Conservation (phyloP, 53 echinoderm and acorn worm species). For the Arbacia lixula region DNA sequence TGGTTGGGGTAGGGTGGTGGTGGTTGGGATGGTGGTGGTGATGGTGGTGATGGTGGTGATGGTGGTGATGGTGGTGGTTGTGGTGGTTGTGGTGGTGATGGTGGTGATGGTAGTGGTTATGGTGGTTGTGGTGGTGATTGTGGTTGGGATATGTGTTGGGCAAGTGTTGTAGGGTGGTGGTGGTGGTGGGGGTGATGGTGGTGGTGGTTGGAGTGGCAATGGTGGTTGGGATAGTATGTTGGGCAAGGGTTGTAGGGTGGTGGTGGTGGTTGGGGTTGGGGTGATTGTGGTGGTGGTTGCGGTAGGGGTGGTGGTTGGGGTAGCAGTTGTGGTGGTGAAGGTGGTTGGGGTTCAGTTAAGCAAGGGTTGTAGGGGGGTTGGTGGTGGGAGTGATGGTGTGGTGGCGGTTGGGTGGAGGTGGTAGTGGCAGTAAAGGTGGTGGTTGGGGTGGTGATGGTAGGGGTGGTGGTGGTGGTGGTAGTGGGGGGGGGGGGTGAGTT, state of each 20-base stretch:
- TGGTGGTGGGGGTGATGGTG: background rate
- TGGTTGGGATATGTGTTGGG: background rate
- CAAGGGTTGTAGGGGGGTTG: background rate
- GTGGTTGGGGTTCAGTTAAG: background rate
- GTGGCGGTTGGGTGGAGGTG: background rate
- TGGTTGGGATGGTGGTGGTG: background rate
- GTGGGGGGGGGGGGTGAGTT: background rate
- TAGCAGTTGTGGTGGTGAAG: background rate
- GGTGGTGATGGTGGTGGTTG: slow-evolving; percentile 4
- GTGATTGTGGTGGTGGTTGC: background rate
- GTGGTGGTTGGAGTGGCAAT: background rate
- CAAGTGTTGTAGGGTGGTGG: background rate
- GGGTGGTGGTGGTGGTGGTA: background rate
- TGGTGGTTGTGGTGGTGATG: background rate
- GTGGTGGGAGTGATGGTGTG: slow-evolving; percentile 6
- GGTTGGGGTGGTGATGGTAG: background rate
- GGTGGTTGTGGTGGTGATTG: background rate
- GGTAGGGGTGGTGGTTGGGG: background rate
- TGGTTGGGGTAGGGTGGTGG: background rate
- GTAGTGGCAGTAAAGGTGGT: background rate
- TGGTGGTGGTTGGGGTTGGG: background rate
- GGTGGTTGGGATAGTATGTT: background rate
- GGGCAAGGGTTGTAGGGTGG: background rate
- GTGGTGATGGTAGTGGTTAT: background rate
- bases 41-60: background rate